Conservation (phyloP, 1,140 invertebrate species). For the Cyrtorhinus lividipennis region DNA sequence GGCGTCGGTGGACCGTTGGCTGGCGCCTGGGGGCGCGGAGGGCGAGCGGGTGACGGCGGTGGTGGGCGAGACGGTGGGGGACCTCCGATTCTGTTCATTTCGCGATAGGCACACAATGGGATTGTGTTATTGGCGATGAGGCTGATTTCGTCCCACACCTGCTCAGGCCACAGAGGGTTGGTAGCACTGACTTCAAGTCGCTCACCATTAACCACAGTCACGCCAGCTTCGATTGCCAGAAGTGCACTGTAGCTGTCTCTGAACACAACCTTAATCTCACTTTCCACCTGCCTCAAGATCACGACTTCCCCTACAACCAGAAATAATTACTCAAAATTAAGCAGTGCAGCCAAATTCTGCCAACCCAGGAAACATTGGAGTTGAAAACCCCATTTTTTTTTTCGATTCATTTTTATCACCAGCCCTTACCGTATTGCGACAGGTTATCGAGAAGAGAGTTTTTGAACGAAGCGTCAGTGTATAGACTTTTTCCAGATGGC, state of each 20-base stretch:
- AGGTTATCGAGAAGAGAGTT: constrained; percentile 53
- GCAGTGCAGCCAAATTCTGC: too few species aligned
- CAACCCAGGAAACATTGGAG: too few species aligned
- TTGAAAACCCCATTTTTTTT: too few species aligned
- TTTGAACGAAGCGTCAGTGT: constrained; percentile 57
- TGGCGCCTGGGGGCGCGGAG: neutral
- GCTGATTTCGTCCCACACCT: constrained; percentile 10
- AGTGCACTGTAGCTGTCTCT: constrained; percentile 69
- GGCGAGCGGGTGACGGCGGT: constrained; percentile 4
- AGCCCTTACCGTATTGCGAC: constrained; percentile 42
- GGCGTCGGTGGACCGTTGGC: neutral
- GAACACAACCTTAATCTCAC: constrained; percentile 80
- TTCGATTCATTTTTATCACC: too few species aligned
- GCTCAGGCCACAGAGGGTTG: constrained; percentile 7
- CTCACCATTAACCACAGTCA: constrained; percentile 7
- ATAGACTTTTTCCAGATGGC: constrained; percentile 25
- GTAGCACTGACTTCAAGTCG: constrained; percentile 13
- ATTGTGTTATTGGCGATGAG: constrained; percentile 19
- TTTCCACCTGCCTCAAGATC: constrained; percentile 78
- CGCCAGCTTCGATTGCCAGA: constrained; percentile 42
- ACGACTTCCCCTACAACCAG: constrained; percentile 52
- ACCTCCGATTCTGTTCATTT: neutral
- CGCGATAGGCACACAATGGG: constrained; percentile 15
- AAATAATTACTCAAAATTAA: too few species aligned
- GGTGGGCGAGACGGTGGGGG: neutral